A percentile compares a stretch with the other conserved stretches of the same genome.
These are phyloP conservation scores for Erythrolamprus reginae DNA, from an alignment of 2,113 vertebrate species.

Conservation along the genomic window DNA sequence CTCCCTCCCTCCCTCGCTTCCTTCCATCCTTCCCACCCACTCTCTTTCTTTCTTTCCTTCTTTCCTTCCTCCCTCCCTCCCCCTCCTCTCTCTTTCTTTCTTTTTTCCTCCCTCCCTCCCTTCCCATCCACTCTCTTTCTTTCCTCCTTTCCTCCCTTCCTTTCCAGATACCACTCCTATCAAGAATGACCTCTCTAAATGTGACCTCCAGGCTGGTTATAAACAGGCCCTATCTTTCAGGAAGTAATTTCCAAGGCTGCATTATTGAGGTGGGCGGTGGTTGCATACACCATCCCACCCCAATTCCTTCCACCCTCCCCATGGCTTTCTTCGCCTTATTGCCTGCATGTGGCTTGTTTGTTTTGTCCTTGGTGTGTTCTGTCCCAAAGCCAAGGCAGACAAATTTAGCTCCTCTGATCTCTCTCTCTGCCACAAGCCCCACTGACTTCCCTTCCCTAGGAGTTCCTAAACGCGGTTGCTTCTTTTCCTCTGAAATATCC, in stretches of 20 bases:
- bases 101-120: no score
- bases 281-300: not conserved
- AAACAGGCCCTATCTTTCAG: not conserved
- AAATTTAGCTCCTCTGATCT: conserved; percentile 12
- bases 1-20: not conserved
- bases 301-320: not conserved
- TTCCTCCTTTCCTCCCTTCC: not conserved
- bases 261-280: no score
- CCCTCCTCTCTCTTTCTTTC: no score
- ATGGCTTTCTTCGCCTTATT: not conserved
- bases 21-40: no score
- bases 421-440: not conserved
- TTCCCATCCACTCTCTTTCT: no score
- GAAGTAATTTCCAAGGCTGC: not conserved
- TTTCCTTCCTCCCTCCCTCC: not conserved
- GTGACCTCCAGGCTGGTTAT: not conserved
- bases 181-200: not conserved
- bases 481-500: not conserved
- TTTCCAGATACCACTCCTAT: not conserved
- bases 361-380: not conserved
- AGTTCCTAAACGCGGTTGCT: not conserved
- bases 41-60: no score
- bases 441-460: not conserved
- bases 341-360: not conserved
- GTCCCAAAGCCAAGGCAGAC: conserved; percentile 11